Conservation (phyloP, 1,140 invertebrate genomes). For the Cotesia chilonis region DNA sequence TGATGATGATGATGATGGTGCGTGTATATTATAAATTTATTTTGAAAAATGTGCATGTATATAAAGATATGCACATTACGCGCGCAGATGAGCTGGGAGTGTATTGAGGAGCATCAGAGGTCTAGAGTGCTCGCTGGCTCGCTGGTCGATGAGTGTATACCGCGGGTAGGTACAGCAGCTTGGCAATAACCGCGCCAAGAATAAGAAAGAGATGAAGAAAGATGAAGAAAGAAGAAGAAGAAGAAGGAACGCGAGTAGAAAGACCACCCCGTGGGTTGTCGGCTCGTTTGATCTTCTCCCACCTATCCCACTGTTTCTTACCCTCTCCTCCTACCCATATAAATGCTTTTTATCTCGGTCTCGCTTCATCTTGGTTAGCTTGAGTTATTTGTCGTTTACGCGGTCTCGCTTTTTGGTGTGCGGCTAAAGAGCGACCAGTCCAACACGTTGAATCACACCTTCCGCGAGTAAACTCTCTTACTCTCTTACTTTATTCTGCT, state of each 20-base stretch:
- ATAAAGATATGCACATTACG: too few species aligned
- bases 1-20: too few species aligned
- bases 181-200: slow-evolving; percentile 44
- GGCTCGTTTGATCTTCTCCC: slow-evolving; percentile 67
- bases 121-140: not conserved
- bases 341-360: slow-evolving; percentile 36
- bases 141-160: slow-evolving; percentile 44
- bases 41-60: too few species aligned
- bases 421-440: slow-evolving; percentile 41
- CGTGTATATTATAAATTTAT: too few species aligned
- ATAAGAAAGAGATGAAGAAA: slow-evolving; percentile 37
- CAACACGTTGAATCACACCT: slow-evolving; percentile 65
- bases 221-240: slow-evolving; percentile 34
- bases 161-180: slow-evolving; percentile 35
- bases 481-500: slow-evolving; percentile 52
- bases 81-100: too few species aligned
- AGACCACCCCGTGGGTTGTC: slow-evolving; percentile 66
- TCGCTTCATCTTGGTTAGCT: slow-evolving; percentile 34
- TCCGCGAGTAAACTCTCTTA: slow-evolving; percentile 57
- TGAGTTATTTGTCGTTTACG: slow-evolving; percentile 6
- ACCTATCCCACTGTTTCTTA: slow-evolving; percentile 47
- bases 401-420: slow-evolving; percentile 21
- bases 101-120: too few species aligned
- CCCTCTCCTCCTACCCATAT: slow-evolving; percentile 38
- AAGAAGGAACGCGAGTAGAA: slow-evolving; percentile 53